Evolutionary conservation across 2,113 vertebrate species (phyloP).

Genomic region (Otis tarda): DNA sequence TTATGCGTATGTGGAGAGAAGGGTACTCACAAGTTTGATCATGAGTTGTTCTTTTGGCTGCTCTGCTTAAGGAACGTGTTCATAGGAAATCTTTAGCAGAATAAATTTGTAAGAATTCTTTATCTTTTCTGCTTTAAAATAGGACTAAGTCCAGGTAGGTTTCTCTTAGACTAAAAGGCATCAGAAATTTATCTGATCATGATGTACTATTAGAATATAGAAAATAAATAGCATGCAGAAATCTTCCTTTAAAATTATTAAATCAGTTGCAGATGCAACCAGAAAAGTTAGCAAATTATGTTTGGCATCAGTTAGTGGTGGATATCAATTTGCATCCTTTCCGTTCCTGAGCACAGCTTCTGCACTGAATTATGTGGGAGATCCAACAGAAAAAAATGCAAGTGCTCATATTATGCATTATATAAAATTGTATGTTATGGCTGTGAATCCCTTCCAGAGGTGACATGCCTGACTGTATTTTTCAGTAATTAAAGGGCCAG

Average conservation of each 20-base stretch:
- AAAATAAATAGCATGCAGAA: background rate
- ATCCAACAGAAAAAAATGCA: background rate
- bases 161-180: background rate
- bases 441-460: background rate
- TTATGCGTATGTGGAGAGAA: background rate
- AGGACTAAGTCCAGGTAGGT: background rate
- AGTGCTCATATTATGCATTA: background rate
- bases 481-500: background rate
- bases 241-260: background rate
- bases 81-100: background rate
- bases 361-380: background rate
- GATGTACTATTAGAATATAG: background rate
- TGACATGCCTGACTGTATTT: background rate
- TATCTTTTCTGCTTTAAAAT: background rate
- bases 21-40: background rate
- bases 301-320: background rate
- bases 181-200: background rate
- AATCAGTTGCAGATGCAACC: background rate
- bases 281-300: background rate
- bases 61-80: background rate
- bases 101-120: background rate
- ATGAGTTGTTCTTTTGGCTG: background rate
- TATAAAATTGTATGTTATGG: background rate
- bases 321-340: background rate
- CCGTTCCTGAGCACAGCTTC: background rate